Percentiles rank a stretch among this genome's conserved stretches.
These are phyloP conservation scores for human (Homo sapiens) DNA, from an alignment of 2,113 vertebrate species.

Conservation along the genomic window GRCh38 chr12:60575001-60575500, in stretches of 20 bases:
- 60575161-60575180: neutral
- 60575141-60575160: neutral
- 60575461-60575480: neutral
- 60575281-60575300: neutral
- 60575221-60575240: neutral
- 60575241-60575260: neutral
- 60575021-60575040: neutral
- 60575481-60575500: neutral
- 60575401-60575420: neutral
- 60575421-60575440: neutral
- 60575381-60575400: neutral
- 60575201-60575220: neutral
- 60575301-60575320: neutral
- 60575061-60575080: neutral
- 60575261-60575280: neutral
- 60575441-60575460: neutral
- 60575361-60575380: neutral
- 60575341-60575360: neutral
- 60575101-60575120: neutral
- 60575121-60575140: neutral
- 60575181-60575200: neutral
- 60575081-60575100: neutral
- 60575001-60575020: neutral
- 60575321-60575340: neutral
- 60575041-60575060: neutral